Conservation (phyloP, 2,113 vertebrate genomes). For the Xiphophorus maculatus region DNA sequence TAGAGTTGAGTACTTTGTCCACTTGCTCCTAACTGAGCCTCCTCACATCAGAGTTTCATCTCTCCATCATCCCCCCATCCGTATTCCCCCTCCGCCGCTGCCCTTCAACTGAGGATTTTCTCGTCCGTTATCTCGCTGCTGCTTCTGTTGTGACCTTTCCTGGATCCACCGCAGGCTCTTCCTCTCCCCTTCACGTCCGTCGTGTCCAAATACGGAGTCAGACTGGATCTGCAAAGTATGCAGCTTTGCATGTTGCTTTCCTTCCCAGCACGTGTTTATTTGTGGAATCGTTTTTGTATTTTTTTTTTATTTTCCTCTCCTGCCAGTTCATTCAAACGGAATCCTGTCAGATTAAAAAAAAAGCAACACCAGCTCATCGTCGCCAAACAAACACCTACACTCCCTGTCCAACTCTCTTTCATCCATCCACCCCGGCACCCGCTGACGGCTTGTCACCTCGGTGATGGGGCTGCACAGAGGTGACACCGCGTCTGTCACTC, state of each 20-base stretch:
- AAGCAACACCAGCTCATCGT: neutral
- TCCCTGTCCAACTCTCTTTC: conserved; percentile 4
- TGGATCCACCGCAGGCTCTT: conserved; percentile 8
- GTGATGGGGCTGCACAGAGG: conserved; percentile 61
- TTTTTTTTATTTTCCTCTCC: conserved; percentile 6
- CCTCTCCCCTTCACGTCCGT: neutral
- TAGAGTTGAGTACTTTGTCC: no score
- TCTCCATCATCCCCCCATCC: conserved; percentile 8
- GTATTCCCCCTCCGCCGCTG: conserved; percentile 14
- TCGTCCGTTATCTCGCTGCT: neutral
- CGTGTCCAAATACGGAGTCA: neutral
- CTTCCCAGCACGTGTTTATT: conserved; percentile 14
- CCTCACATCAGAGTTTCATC: neutral
- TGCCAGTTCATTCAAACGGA: neutral
- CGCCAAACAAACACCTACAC: conserved; percentile 21
- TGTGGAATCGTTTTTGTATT: neutral
- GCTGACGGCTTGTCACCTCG: conserved; percentile 58
- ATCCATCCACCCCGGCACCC: conserved; percentile 33
- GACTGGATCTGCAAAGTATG: neutral
- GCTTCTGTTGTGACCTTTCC: conserved; percentile 21
- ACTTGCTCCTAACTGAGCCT: conserved; percentile 1
- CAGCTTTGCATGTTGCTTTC: neutral
- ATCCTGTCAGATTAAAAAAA: neutral
- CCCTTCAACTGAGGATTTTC: conserved; percentile 1
- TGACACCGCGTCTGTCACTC: conserved; percentile 68